These are phyloP conservation scores for Phenganax subtilis DNA, from an alignment of 92 coral and sea anemone genomes.

Conservation along the genomic window DNA sequence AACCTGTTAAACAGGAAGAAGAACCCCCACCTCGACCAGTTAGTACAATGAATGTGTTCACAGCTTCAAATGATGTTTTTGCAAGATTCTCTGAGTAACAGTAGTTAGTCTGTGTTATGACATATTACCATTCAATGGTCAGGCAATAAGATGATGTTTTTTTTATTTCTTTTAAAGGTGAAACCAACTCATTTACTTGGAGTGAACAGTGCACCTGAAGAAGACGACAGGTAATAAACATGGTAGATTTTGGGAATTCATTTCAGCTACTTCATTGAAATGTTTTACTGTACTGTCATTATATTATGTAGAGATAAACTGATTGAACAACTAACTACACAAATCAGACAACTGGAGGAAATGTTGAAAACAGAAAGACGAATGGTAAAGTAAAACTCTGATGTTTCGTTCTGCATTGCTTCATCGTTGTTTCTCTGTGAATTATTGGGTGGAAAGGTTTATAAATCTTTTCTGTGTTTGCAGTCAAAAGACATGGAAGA, in stretches of 20 bases:
- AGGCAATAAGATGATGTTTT: too few relatives aligned
- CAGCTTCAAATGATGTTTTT: background rate
- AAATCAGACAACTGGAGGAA: constrained; percentile 63
- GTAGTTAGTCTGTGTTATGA: too few relatives aligned
- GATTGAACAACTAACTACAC: constrained; percentile 68
- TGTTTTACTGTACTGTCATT: background rate
- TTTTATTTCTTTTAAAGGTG: background rate
- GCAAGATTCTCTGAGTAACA: too few relatives aligned
- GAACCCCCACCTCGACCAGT: constrained; percentile 56
- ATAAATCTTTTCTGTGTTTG: background rate
- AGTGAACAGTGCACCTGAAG: constrained; percentile 40
- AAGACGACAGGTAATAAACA: constrained; percentile 27
- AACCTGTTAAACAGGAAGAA: constrained; percentile 42
- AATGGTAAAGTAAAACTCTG: background rate
- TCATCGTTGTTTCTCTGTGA: background rate
- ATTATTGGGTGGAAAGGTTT: background rate
- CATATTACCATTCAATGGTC: too few relatives aligned
- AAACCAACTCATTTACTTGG: constrained; percentile 42
- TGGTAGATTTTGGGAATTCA: too few relatives aligned
- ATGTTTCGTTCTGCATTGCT: background rate
- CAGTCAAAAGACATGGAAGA: constrained; percentile 67
- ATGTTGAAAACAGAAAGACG: constrained; percentile 11
- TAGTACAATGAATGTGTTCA: constrained; percentile 7
- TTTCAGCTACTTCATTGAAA: too few relatives aligned
- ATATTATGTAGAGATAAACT: constrained; percentile 35